Evolutionary conservation across 2,113 vertebrate species (phyloP).

Genomic region (Mirza zaza): DNA sequence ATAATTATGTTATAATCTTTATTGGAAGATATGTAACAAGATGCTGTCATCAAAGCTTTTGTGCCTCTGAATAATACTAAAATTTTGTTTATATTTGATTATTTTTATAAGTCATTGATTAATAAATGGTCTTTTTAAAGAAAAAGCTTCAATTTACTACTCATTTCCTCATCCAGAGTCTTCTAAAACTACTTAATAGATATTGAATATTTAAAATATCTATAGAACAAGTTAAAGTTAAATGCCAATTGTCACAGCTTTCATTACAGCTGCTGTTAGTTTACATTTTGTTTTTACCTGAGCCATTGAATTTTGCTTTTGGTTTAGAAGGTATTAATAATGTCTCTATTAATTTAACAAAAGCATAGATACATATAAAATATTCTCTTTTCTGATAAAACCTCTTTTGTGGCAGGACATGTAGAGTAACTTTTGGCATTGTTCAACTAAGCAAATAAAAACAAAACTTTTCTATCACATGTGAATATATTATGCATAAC

Average conservation of each 20-base stretch:
- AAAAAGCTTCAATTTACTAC: not conserved
- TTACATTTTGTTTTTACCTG: not conserved
- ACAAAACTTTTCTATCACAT: constrained; percentile 41
- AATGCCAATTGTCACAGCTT: not conserved
- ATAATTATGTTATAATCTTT: constrained; percentile 42
- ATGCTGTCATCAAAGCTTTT: constrained; percentile 9
- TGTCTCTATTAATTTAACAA: constrained; percentile 36
- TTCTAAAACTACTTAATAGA: not conserved
- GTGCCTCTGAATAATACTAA: not conserved
- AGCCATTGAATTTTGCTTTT: constrained; percentile 43
- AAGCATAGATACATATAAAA: not conserved
- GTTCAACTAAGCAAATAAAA: constrained; percentile 64
- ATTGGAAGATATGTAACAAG: not conserved
- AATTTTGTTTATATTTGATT: not conserved
- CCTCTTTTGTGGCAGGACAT: constrained; percentile 56
- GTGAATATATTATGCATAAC: constrained; percentile 30
- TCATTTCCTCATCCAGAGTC: not conserved
- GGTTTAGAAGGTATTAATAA: not conserved
- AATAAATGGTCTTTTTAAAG: not conserved
- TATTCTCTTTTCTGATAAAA: constrained; percentile 35
- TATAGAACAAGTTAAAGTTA: not conserved
- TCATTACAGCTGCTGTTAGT: not conserved
- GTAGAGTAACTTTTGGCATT: not conserved
- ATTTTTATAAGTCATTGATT: constrained; percentile 1
- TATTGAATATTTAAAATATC: not conserved